Base-by-base conservation (phyloP, 2,888 invertebrate species). In the Diabrotica balteata region DNA sequence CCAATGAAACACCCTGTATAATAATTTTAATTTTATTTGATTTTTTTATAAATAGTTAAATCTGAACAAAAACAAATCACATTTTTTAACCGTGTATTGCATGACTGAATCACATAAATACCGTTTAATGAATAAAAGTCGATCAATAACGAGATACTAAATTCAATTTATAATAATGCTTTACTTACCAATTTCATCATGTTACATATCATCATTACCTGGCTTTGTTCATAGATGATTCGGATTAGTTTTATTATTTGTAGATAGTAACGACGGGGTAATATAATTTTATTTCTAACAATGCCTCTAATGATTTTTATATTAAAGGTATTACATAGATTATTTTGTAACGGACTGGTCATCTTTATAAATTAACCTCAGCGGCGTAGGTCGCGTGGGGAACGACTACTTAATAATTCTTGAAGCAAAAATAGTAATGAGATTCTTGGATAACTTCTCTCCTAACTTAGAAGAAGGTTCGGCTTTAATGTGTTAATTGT, bases 231-330 rank as follows among this genome's bases (percentile, higher is more conserved):
- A 66, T 46, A 55, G 58, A 69, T 68, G 52, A 63, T 69, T 71
- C 49, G 61, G 69, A 68, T 66, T 66, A 68, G 72, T 70, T 70
- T 49, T 67, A 58, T 65, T 47, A 69, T 72, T 72, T 60, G 66
- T 72, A 71, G 61, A 68, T 52, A 43, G 67, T 72, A 73, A 73
- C 69, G 61, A 64, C 64, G 45, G 11, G 67, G 72, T 76, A 77
- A 78, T 74, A 75, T 75, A 73, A 75, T 76, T 77, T 77, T 75
- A 77, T 78, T 75, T 74, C 73, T 64, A 70, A 78, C 77, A 77
- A 78, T 78, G 67, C 64, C 70, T 62, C 72, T 78, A 78, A 79
- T 77, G 77, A 77, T 77, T 76, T 74, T 77, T 77, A 79, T 79
- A 76, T 75, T 74, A 71, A 73, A 76, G 72, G 45, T 75, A 76